These are phyloP conservation scores for Alca torda DNA, from an alignment of 2,797 vertebrate genomes.

Conservation along the genomic window DNA sequence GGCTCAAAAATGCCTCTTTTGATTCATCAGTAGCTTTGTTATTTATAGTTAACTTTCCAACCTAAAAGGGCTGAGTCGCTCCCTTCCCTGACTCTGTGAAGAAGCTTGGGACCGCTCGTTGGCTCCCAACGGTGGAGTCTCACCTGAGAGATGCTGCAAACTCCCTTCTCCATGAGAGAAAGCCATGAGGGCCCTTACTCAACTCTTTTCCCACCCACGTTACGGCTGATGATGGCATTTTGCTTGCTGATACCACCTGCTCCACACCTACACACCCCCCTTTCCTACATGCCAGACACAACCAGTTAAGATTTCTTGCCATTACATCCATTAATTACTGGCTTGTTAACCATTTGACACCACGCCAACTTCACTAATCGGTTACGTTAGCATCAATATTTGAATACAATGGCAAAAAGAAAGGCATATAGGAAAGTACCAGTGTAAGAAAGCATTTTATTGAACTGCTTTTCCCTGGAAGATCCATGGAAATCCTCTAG, in stretches of 20 bases:
- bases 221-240: not conserved
- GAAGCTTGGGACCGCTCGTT: not conserved
- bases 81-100: not conserved
- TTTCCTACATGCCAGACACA: not conserved
- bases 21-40: rapidly evolving
- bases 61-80: rapidly evolving
- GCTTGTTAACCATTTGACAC: not conserved
- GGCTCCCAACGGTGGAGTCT: rapidly evolving
- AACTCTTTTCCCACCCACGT: not conserved
- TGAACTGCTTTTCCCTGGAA: not conserved
- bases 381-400: rapidly evolving
- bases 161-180: not conserved
- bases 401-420: not conserved
- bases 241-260: rapidly evolving
- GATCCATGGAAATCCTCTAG: not conserved
- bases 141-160: not conserved
- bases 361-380: not conserved
- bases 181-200: no score
- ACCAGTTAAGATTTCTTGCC: not conserved
- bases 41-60: not conserved
- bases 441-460: not conserved
- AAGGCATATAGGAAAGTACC: not conserved
- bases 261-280: not conserved
- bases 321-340: not conserved
- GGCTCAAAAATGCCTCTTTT: not conserved